A percentile compares a stretch with the other conserved stretches of the same genome.
Conservation (phyloP, 2,888 invertebrate species). For the Dynastes hyllus region DNA sequence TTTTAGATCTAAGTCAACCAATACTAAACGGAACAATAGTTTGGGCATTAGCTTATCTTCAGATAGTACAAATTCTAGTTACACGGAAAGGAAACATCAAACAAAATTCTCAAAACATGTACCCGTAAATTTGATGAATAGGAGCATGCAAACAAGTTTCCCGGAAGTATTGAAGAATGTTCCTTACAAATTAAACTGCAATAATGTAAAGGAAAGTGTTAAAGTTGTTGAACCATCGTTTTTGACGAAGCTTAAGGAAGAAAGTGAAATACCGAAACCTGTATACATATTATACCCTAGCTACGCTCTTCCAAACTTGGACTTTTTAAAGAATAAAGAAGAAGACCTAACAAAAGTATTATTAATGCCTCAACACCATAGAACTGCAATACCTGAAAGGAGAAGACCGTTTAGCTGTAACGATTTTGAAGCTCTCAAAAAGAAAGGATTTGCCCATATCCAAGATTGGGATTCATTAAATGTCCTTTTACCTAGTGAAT, state of each 20-base stretch:
- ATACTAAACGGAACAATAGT: slow-evolving; percentile 59
- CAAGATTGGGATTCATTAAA: slow-evolving; percentile 96
- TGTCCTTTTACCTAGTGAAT: slow-evolving; percentile 89
- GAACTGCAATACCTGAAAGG: slow-evolving; percentile 69
- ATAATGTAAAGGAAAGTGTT: slow-evolving; percentile 70
- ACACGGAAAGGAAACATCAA: slow-evolving; percentile 45
- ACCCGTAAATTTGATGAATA: slow-evolving; percentile 77
- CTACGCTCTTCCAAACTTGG: slow-evolving; percentile 91
- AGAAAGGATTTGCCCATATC: slow-evolving; percentile 88
- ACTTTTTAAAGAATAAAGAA: slow-evolving; percentile 78
- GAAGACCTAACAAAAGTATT: slow-evolving; percentile 77
- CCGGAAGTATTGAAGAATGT: slow-evolving; percentile 66
- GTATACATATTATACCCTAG: slow-evolving; percentile 94
- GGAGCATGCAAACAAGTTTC: slow-evolving; percentile 84
- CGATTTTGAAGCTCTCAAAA: slow-evolving; percentile 86
- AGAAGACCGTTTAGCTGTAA: slow-evolving; percentile 85
- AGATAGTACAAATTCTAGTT: slow-evolving; percentile 56
- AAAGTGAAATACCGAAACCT: slow-evolving; percentile 75
- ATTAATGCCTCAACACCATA: slow-evolving; percentile 79
- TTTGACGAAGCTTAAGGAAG: slow-evolving; percentile 77
- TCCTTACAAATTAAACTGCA: slow-evolving; percentile 61
- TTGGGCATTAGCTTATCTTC: slow-evolving; percentile 56
- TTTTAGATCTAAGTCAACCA: slow-evolving; percentile 59
- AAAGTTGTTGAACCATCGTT: slow-evolving; percentile 82
- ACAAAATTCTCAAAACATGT: slow-evolving; percentile 61